Evolutionary conservation across 2,113 vertebrate genomes (phyloP).

Genomic region (Psilopogon haemacephalus): DNA sequence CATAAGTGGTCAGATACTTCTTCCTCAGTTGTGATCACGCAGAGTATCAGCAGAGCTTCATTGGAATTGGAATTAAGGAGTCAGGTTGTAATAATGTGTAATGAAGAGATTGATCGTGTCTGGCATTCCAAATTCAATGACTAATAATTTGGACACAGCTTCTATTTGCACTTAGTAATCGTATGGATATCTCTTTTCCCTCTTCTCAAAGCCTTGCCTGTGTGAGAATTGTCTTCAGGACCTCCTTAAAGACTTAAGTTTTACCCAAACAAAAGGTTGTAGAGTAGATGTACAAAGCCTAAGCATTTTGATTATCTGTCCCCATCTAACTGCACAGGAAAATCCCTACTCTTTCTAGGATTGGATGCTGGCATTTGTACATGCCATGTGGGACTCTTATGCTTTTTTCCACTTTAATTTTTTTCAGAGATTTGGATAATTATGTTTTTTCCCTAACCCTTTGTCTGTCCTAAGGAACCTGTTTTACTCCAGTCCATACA

Average conservation of each 20-base stretch:
- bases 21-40: neutral
- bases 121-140: neutral
- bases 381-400: neutral
- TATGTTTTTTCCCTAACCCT: neutral
- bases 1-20: neutral
- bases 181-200: accelerated
- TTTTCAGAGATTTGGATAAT: neutral
- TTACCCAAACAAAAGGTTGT: neutral
- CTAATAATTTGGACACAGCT: neutral
- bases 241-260: neutral
- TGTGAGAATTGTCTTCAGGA: neutral
- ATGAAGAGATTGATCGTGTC: neutral
- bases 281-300: neutral
- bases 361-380: neutral
- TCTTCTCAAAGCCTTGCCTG: neutral
- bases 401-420: neutral
- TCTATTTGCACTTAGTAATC: neutral
- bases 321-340: neutral
- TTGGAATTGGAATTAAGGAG: neutral
- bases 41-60: neutral
- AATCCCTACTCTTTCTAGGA: neutral
- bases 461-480: neutral
- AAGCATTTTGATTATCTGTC: neutral
- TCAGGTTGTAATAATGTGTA: neutral
- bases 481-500: neutral